phyloP scores from a whole-genome alignment of 2,113 vertebrate species.

The Muntiacus reevesi region DNA sequence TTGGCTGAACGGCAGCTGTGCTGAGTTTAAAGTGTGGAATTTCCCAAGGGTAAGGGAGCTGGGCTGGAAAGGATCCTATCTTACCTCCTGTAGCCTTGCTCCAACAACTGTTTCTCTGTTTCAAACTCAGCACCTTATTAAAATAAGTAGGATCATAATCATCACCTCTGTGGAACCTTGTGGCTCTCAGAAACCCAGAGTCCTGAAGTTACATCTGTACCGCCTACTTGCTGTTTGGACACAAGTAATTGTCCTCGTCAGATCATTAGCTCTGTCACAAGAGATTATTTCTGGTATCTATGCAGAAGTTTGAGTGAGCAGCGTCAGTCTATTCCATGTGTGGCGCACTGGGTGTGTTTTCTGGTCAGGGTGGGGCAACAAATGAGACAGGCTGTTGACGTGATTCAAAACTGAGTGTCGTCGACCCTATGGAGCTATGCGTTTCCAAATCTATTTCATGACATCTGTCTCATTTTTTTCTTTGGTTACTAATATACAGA shows the following conservation, averaged over 20 bases:
- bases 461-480: constrained; percentile 23
- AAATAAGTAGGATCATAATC: background rate
- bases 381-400: background rate
- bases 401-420: constrained; percentile 19
- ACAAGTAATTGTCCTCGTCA: background rate
- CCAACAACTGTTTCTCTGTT: background rate
- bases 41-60: constrained; percentile 21
- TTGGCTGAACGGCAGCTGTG: background rate
- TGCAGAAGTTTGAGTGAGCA: background rate
- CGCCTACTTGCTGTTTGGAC: background rate
- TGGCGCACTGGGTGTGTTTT: constrained; percentile 29
- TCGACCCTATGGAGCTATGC: background rate
- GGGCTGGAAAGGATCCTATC: background rate
- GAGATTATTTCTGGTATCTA: background rate
- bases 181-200: constrained; percentile 23
- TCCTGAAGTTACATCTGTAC: constrained; percentile 7
- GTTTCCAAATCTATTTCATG: constrained; percentile 53
- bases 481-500: constrained; percentile 46
- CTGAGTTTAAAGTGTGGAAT: constrained; percentile 23
- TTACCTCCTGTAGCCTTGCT: background rate
- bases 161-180: background rate
- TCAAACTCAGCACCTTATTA: constrained; percentile 14
- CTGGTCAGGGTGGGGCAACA: background rate
- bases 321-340: constrained; percentile 37
- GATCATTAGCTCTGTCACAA: constrained; percentile 15